phyloP scores from a whole-genome alignment of 2,888 invertebrate species.

The Zele albiditarsus region DNA sequence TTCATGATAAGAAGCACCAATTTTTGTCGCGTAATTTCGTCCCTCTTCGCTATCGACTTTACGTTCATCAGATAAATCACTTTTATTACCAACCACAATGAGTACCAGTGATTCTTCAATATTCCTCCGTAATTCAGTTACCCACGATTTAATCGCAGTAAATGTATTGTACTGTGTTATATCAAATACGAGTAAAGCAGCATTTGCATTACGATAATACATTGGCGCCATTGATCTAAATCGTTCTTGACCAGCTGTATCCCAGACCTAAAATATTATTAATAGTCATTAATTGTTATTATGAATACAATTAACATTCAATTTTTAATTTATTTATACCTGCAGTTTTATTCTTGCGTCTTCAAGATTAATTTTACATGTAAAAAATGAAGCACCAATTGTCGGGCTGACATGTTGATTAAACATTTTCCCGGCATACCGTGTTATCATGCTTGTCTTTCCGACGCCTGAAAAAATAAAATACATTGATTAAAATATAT shows the following conservation, averaged over 20 bases:
- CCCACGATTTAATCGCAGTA: slow-evolving; percentile 88
- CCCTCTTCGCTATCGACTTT: slow-evolving; percentile 82
- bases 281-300: slow-evolving; percentile 25
- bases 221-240: slow-evolving; percentile 95
- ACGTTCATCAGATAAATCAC: slow-evolving; percentile 81
- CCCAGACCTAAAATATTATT: slow-evolving; percentile 81
- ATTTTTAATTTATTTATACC: slow-evolving; percentile 74
- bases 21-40: slow-evolving; percentile 82
- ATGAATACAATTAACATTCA: neutral
- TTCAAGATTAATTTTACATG: slow-evolving; percentile 85
- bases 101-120: slow-evolving; percentile 86
- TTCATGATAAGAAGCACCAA: slow-evolving; percentile 90
- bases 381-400: slow-evolving; percentile 92
- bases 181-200: slow-evolving; percentile 91
- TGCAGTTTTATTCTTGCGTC: slow-evolving; percentile 84
- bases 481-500: neutral
- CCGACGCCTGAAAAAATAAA: slow-evolving; percentile 83
- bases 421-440: slow-evolving; percentile 87
- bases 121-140: slow-evolving; percentile 84
- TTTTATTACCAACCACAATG: slow-evolving; percentile 89
- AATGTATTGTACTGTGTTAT: slow-evolving; percentile 85
- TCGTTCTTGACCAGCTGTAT: slow-evolving; percentile 90
- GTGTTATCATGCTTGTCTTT: slow-evolving; percentile 88
- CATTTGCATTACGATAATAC: slow-evolving; percentile 95
- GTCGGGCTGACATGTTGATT: slow-evolving; percentile 86